These are phyloP conservation scores for Metalampra italica DNA, from an alignment of 2,888 invertebrate genomes.

Conservation along the genomic window DNA sequence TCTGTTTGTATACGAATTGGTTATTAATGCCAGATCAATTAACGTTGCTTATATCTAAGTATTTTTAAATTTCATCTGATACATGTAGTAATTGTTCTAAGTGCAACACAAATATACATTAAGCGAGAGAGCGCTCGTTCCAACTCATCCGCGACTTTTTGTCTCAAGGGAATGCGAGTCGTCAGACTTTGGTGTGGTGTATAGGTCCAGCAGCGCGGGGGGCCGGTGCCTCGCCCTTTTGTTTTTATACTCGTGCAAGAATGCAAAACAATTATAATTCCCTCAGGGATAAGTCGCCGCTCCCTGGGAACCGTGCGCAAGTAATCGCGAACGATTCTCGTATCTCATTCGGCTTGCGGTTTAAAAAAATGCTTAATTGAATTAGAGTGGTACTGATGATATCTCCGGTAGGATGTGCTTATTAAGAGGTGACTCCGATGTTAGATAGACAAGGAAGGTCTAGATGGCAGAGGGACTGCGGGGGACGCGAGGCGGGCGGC, in stretches of 20 bases:
- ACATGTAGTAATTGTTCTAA: too few relatives aligned
- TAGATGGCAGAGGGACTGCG: conserved; percentile 24
- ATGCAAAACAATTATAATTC: conserved; percentile 78
- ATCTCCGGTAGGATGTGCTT: not conserved
- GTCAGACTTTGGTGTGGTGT: conserved; percentile 73
- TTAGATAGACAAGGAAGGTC: conserved; percentile 46
- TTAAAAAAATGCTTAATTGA: conserved; percentile 60
- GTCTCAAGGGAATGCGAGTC: conserved; percentile 69
- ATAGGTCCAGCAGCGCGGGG: conserved; percentile 58
- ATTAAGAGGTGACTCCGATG: conserved; percentile 22
- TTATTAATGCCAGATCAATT: too few relatives aligned
- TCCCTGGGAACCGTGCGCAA: conserved; percentile 57
- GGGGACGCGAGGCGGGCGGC: conserved; percentile 37
- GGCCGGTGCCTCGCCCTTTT: conserved; percentile 65
- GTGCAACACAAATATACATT: not conserved
- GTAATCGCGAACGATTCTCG: conserved; percentile 60
- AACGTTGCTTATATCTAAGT: too few relatives aligned
- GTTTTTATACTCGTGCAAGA: conserved; percentile 76
- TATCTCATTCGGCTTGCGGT: conserved; percentile 63
- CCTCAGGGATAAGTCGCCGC: conserved; percentile 66
- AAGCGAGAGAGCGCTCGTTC: conserved; percentile 51
- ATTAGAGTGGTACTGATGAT: conserved; percentile 28
- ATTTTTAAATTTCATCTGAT: too few relatives aligned
- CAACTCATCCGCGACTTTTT: conserved; percentile 70
- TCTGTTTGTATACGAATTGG: too few relatives aligned